phyloP scores from a whole-genome alignment of 2,113 vertebrate species.

The Sisor rabdophorus region DNA sequence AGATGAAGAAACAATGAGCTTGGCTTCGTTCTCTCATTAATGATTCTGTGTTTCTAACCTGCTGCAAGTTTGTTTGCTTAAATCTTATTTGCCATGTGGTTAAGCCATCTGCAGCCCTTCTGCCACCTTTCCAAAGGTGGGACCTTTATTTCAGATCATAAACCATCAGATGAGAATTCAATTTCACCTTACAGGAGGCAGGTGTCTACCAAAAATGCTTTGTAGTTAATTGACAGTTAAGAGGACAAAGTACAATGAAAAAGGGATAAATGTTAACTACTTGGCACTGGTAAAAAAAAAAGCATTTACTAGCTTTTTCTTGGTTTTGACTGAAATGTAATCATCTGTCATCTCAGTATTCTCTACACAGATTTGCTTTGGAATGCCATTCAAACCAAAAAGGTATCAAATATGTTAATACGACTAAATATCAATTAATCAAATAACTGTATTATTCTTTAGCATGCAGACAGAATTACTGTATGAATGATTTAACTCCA shows the following conservation, averaged over 20 bases:
- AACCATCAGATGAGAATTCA: conserved; percentile 40
- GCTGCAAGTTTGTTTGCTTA: too few species aligned
- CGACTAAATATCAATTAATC: background rate
- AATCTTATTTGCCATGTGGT: conserved; percentile 47
- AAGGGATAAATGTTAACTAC: background rate
- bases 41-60: conserved; percentile 22
- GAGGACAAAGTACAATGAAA: background rate
- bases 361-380: background rate
- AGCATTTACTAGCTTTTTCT: background rate
- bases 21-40: conserved; percentile 44
- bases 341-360: background rate
- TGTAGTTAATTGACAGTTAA: conserved; percentile 14
- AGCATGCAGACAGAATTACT: background rate
- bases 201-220: conserved; percentile 37
- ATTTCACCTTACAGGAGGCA: background rate
- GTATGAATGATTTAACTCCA: background rate
- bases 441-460: background rate
- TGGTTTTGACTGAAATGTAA: background rate
- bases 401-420: background rate
- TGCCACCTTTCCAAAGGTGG: conserved; percentile 34
- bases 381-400: background rate
- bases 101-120: conserved; percentile 43
- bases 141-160: conserved; percentile 31
- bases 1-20: conserved; percentile 25
- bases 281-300: background rate